Evolutionary conservation across 2,113 vertebrate genomes (phyloP), one percentile per base, ranked within the genome.

Genomic region (Salvator merianae): DNA sequence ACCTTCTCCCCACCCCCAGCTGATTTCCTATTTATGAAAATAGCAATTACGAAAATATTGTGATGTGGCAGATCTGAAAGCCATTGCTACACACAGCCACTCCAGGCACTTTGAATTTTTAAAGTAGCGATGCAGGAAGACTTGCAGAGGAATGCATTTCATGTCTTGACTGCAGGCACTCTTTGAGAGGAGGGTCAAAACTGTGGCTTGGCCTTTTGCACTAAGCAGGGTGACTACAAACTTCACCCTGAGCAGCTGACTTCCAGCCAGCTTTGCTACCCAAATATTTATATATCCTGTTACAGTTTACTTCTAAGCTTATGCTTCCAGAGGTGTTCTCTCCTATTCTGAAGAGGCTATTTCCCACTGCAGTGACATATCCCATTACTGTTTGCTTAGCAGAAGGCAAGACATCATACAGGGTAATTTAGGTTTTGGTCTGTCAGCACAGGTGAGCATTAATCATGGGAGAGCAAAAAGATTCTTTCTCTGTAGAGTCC

Each of bases 221-320:
- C 90, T 91, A 88, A n/a, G 82, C 30, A 10, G 72, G 62, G 90
- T 89, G 92, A 86, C 87, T 80, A 90, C 86, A 89, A 74, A 88
- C 88, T 94, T 93, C 93, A 91, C 92, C 90, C 91, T 92, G 87
- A 93, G 86, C 50, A 53, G 83, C 94, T 95, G 96, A 95, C 95
- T 93, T 95, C 93, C 92, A 93, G 95, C 95, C 95, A 95, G 92
- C 95, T 94, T 94, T 79, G 90, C 94, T 97, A 93, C 97, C 95
- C 95, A 98, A 98, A 98, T 98, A 97, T 98, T 98, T 98, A 98
- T 95, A 96, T 97, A 97, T 97, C 97, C 94, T 95, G 94, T 97
- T 97, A 97, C 97, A 97, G 97, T 97, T 98, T 98, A 97, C 96
- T 95, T 95, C 96, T 86, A 88, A 93, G 94, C 94, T 93, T 84